Evolutionary conservation across 1,140 invertebrate genomes (phyloP).

Genomic region (Caenorhabditis remanei): DNA sequence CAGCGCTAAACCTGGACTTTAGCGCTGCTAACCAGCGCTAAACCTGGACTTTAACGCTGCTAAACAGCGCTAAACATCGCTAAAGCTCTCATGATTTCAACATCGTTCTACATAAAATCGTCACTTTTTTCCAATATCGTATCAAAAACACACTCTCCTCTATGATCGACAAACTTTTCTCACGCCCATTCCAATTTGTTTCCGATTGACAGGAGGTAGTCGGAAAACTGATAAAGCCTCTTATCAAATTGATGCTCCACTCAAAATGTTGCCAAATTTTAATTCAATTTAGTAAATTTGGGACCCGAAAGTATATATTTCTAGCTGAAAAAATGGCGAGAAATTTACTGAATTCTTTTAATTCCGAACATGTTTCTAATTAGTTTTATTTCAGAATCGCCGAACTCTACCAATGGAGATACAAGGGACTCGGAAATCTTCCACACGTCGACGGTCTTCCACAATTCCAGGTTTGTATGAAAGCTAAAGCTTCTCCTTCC

Average conservation of each 20-base stretch:
- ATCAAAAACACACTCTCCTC: no score
- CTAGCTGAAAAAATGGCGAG: no score
- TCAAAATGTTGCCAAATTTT: conserved; percentile 25
- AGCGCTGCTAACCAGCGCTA: no score
- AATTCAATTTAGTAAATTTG: no score
- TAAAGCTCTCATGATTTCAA: no score
- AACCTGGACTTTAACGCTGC: no score
- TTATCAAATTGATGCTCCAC: not conserved
- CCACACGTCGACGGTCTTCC: conserved; percentile 86
- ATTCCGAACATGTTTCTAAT: not conserved
- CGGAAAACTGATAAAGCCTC: not conserved
- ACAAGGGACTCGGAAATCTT: conserved; percentile 93
- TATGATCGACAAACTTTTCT: no score
- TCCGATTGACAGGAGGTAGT: not conserved
- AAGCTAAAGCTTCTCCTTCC: not conserved
- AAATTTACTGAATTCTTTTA: conserved; percentile 72
- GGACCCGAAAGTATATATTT: no score
- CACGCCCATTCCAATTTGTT: not conserved
- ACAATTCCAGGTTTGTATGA: conserved; percentile 80
- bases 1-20: no score
- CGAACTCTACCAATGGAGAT: conserved; percentile 96
- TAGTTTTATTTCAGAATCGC: conserved; percentile 84
- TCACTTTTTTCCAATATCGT: no score
- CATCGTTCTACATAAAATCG: no score
- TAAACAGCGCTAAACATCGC: no score